phyloP scores from a whole-genome alignment of 2,113 vertebrate genomes.

The Saccopteryx leptura region DNA sequence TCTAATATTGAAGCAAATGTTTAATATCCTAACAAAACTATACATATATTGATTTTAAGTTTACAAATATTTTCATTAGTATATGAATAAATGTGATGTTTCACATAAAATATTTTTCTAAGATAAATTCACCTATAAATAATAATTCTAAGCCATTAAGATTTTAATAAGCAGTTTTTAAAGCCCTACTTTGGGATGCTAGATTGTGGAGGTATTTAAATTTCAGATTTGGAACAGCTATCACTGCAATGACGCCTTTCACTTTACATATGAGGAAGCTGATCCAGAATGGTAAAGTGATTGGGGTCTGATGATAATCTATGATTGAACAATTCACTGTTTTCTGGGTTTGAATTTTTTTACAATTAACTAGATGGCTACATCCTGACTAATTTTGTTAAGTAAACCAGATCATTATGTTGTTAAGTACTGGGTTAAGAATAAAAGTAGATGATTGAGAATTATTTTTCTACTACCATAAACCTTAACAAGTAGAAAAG shows the following conservation, averaged over 20 bases:
- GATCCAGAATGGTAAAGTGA: neutral
- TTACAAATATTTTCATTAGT: neutral
- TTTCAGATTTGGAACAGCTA: constrained; percentile 17
- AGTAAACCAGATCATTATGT: neutral
- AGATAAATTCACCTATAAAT: constrained; percentile 31
- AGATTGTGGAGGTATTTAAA: neutral
- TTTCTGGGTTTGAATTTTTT: neutral
- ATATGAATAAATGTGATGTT: neutral
- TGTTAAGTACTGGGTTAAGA: neutral
- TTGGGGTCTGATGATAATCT: neutral
- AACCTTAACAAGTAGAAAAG: neutral
- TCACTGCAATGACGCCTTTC: neutral
- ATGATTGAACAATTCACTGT: neutral
- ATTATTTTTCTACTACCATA: neutral
- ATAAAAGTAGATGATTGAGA: neutral
- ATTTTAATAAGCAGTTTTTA: neutral
- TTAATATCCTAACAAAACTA: constrained; percentile 15
- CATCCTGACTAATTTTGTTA: neutral
- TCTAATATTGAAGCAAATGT: neutral
- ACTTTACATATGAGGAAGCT: neutral
- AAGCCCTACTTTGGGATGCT: neutral
- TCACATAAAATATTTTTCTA: neutral
- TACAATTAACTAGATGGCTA: neutral
- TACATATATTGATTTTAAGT: neutral
- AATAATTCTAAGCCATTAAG: neutral